Evolutionary conservation across 2,797 vertebrate species (phyloP).

Genomic region (Scomberomorus guttatus): DNA sequence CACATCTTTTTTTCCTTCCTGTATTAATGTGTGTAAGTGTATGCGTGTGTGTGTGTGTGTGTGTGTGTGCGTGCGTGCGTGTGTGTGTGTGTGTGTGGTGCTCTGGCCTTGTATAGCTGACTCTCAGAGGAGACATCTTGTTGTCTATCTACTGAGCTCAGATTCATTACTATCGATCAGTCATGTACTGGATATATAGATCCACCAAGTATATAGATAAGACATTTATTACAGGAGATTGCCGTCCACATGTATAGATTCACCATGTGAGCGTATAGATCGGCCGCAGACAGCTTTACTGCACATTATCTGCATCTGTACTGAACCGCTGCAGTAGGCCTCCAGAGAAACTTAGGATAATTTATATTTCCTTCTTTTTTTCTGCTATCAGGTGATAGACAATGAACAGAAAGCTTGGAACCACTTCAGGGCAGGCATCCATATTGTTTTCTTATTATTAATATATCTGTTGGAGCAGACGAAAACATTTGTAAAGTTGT

Average conservation of each 20-base stretch:
- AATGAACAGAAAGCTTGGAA: not conserved
- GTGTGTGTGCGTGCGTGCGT: not conserved
- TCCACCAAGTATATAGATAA: slow-evolving; percentile 83
- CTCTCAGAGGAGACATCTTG: slow-evolving; percentile 73
- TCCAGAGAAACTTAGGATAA: slow-evolving; percentile 8
- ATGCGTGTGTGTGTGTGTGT: not conserved
- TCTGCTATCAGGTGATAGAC: not conserved
- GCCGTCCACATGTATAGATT: slow-evolving; percentile 68
- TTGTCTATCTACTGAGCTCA: slow-evolving; percentile 70
- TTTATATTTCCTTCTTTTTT: slow-evolving; percentile 18
- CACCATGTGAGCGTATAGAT: slow-evolving; percentile 61
- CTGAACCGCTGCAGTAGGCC: slow-evolving; percentile 15
- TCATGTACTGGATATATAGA: slow-evolving; percentile 83
- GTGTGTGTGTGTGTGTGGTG: slow-evolving; percentile 24
- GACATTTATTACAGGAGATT: slow-evolving; percentile 76
- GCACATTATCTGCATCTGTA: slow-evolving; percentile 54
- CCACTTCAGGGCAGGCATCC: not conserved
- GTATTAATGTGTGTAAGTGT: not conserved
- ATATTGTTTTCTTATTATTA: not conserved
- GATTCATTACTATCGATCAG: slow-evolving; percentile 81
- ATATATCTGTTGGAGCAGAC: not conserved
- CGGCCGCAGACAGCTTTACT: slow-evolving; percentile 60
- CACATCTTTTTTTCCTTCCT: not conserved
- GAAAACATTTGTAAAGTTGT: not conserved
- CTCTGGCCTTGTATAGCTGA: not conserved